A percentile compares a stretch with the other conserved stretches of the same genome.
Evolutionary conservation across 2,888 invertebrate genomes (phyloP).

Genomic region (Myopa testacea): DNA sequence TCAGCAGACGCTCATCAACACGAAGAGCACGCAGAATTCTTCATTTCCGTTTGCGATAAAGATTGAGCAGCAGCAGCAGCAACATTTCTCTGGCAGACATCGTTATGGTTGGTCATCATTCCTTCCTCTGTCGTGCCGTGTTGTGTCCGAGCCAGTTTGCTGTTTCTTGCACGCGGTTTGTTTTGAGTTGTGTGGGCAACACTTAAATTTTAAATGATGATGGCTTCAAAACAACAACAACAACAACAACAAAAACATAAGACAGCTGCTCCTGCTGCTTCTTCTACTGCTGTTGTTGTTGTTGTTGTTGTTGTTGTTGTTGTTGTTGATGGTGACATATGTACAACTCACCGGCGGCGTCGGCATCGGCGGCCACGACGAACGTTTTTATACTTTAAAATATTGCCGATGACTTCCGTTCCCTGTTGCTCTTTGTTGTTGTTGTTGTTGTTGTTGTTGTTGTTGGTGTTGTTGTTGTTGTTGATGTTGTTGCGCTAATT

Average conservation of each 20-base stretch:
- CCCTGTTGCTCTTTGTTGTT: neutral
- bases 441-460: too few species aligned
- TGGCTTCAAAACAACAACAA: neutral
- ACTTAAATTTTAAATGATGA: constrained; percentile 28
- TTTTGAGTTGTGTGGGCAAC: constrained; percentile 36
- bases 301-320: too few species aligned
- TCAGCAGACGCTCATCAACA: too few species aligned
- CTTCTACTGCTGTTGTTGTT: too few species aligned
- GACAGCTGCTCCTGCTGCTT: neutral
- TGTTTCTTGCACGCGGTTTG: neutral
- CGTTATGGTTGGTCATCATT: constrained; percentile 16
- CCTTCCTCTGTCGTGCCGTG: neutral
- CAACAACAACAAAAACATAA: neutral
- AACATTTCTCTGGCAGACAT: constrained; percentile 13
- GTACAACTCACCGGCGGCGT: neutral
- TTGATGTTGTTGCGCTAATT: neutral
- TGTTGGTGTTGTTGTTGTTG: too few species aligned
- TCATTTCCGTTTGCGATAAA: constrained; percentile 28
- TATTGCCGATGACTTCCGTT: constrained; percentile 22
- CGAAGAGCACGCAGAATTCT: constrained; percentile 1
- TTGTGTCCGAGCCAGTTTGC: neutral
- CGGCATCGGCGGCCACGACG: neutral
- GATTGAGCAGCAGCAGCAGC: neutral
- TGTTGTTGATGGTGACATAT: neutral
- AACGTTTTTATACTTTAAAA: neutral